Base-by-base conservation (phyloP, 2,888 invertebrate species). In the Drosophila subsilvestris region DNA sequence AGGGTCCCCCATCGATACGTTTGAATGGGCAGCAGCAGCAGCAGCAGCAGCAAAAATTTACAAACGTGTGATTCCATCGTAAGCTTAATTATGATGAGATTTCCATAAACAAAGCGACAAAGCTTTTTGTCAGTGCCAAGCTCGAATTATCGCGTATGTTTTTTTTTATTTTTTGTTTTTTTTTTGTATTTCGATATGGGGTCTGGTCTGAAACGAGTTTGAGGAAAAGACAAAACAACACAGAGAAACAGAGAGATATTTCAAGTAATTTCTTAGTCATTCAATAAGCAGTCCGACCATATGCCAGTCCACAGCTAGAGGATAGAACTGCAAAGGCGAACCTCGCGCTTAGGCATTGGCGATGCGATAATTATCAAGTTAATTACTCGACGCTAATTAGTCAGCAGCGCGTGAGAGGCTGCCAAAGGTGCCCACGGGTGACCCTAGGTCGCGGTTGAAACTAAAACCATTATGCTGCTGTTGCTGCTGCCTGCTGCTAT, bases 311-410 rank as follows among this genome's bases (percentile, higher is more conserved):
- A 54, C 10, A 17, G 37, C 10, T 37, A 14, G 37, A 37, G 37
- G n/a, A 37, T 37, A 42, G 20, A 70, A 71, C 54, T 70, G 6
- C 37, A 20, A 14, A 10, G 20, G 57, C 25, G 57, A 48, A 63
- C 70, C 71, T 70, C 63, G 71, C 63, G 58, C 37, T 29, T 14
- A 37, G 37, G n/a, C 37, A 37, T 37, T 43, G 57, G 53, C 57
- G 42, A 54, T 4, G 49, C 71, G 63, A 63, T 71, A 71, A 70
- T 71, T 63, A 70, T 70, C 71, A 63, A 71, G 63, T 58, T 70
- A 71, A 70, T 70, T 66, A 62, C 73, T 76, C 74, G 47, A 56
- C 60, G 54, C 58, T 74, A 78, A 78, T 78, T 78, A 76, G 74
- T 76, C 76, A 61, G 58, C 62, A 74, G 63, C 58, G 66, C 59